These are phyloP conservation scores for Noctua comes DNA, from an alignment of 2,888 invertebrate species.

Conservation along the genomic window DNA sequence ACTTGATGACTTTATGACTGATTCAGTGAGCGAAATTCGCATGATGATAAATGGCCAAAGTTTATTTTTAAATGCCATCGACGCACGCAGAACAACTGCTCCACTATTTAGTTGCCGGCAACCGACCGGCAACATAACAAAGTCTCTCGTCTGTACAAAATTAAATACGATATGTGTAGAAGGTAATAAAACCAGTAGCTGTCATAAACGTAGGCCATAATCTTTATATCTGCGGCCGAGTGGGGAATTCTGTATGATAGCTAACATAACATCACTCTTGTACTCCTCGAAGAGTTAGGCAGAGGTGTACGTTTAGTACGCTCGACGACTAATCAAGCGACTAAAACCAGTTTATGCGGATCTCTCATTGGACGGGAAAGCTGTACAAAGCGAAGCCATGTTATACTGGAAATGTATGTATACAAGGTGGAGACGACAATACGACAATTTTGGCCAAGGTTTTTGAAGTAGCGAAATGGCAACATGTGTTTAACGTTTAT, in stretches of 20 bases:
- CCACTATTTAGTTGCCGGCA: constrained; percentile 15
- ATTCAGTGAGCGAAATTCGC: not conserved
- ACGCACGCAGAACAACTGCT: not conserved
- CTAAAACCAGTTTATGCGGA: too few species aligned
- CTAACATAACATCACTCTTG: not conserved
- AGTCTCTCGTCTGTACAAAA: constrained; percentile 21
- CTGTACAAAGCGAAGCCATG: too few species aligned
- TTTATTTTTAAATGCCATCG: not conserved
- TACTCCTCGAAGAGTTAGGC: not conserved
- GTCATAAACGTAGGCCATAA: constrained; percentile 57
- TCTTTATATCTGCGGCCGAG: constrained; percentile 59
- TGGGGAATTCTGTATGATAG: constrained; percentile 46
- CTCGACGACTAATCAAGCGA: too few species aligned
- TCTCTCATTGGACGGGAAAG: too few species aligned
- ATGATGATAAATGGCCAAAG: too few species aligned
- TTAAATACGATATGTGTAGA: constrained; percentile 31
- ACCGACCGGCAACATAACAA: constrained; percentile 8
- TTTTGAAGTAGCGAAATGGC: too few species aligned
- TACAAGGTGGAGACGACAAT: too few species aligned
- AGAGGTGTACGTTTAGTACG: not conserved
- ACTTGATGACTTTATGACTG: not conserved
- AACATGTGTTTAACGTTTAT: too few species aligned
- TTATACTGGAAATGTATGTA: too few species aligned
- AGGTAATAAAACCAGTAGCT: constrained; percentile 58
- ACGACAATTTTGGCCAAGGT: too few species aligned